These are phyloP conservation scores for Muscicapa comitata DNA, from an alignment of 2,797 vertebrate genomes.

Conservation along the genomic window DNA sequence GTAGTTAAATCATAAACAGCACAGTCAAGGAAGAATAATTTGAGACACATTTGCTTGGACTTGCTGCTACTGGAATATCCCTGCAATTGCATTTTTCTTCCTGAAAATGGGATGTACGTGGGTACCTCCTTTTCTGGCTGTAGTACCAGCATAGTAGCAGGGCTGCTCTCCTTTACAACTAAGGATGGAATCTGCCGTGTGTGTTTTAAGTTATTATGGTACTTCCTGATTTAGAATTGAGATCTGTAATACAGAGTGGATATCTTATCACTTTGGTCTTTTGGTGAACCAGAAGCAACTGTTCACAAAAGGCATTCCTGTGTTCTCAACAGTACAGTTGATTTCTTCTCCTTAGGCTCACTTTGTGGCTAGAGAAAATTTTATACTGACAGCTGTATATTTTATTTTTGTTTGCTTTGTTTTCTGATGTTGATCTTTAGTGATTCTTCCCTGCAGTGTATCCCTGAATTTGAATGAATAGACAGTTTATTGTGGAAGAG, in stretches of 20 bases:
- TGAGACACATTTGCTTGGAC: not conserved
- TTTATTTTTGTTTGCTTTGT: not conserved
- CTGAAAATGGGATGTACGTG: fast-evolving
- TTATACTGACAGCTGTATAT: not conserved
- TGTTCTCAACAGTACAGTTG: not conserved
- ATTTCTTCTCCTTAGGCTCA: not conserved
- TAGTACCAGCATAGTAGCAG: not conserved
- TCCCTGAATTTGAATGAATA: not conserved
- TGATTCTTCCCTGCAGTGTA: not conserved
- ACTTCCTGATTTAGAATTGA: not conserved
- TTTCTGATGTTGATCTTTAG: not conserved
- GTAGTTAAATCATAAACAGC: not conserved
- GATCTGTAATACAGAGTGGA: not conserved
- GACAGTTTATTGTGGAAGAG: not conserved
- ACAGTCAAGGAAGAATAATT: not conserved
- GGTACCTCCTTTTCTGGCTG: not conserved
- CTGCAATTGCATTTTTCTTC: not conserved
- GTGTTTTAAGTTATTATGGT: not conserved
- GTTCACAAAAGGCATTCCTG: not conserved
- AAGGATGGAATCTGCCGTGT: not conserved
- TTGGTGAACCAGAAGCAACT: not conserved
- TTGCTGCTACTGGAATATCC: not conserved
- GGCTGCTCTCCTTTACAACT: not conserved
- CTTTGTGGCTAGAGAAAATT: not conserved
- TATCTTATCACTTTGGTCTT: not conserved